Evolutionary conservation across 1,140 invertebrate genomes (phyloP).

Genomic region (Leguminivora glycinivorella): DNA sequence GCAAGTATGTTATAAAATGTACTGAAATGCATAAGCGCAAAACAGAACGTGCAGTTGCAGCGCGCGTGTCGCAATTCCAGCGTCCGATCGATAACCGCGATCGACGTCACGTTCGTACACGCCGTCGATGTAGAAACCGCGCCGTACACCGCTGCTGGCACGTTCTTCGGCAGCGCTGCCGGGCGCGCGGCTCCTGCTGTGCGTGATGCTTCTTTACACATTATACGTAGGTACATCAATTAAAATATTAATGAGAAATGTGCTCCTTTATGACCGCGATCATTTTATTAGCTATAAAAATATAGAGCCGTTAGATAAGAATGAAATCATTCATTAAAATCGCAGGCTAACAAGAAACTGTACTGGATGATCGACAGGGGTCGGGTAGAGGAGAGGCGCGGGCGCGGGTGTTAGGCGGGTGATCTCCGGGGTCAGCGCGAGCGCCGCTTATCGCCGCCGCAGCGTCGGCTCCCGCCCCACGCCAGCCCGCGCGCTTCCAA

Average conservation of each 20-base stretch:
- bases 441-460: conserved; percentile 47
- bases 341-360: not conserved
- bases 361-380: not conserved
- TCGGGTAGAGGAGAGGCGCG: conserved; percentile 29
- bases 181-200: conserved; percentile 29
- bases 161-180: conserved; percentile 21
- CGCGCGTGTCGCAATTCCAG: conserved; percentile 25
- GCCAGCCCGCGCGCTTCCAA: not conserved
- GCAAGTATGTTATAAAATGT: conserved; percentile 13
- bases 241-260: not conserved
- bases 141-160: conserved; percentile 1
- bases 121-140: conserved; percentile 19
- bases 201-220: conserved; percentile 13
- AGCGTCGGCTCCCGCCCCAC: conserved; percentile 30
- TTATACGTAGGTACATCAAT: not conserved
- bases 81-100: conserved; percentile 27
- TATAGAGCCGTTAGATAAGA: not conserved
- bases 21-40: conserved; percentile 23
- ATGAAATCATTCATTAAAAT: conserved; percentile 6
- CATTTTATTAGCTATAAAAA: not conserved
- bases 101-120: conserved; percentile 21
- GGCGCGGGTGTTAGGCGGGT: conserved; percentile 23
- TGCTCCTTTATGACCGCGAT: not conserved
- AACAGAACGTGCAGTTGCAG: conserved; percentile 25
- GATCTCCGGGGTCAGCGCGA: conserved; percentile 42